phyloP scores from a whole-genome alignment of 2,113 vertebrate genomes.

The Syngnathoides biaculeatus region DNA sequence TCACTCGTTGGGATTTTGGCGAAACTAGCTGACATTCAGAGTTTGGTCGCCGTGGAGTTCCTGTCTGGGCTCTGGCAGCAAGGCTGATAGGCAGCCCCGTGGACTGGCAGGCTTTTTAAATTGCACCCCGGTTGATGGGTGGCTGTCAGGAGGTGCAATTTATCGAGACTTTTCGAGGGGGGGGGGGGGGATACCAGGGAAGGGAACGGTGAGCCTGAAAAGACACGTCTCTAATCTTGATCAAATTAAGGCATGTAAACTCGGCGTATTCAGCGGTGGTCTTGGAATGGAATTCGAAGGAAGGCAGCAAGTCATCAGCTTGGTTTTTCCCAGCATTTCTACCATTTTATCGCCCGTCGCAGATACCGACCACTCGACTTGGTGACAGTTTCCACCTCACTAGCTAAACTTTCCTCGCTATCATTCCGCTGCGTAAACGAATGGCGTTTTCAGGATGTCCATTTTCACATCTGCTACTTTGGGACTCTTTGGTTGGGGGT shows the following conservation, averaged over 20 bases:
- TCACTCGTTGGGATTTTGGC: background rate
- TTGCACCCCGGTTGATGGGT: slow-evolving; percentile 65
- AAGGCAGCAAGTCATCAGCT: background rate
- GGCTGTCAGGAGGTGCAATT: slow-evolving; percentile 65
- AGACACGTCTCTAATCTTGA: slow-evolving; percentile 15
- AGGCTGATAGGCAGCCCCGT: slow-evolving; percentile 64
- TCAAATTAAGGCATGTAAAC: slow-evolving; percentile 8
- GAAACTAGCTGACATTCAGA: slow-evolving; percentile 10
- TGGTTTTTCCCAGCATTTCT: background rate
- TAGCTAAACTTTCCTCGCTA: background rate
- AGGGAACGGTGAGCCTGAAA: background rate
- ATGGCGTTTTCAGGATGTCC: background rate
- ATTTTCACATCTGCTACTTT: background rate
- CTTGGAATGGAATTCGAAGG: background rate
- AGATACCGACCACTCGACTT: background rate
- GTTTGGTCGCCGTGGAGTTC: slow-evolving; percentile 52
- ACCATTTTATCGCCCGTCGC: background rate
- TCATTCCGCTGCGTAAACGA: too few relatives aligned
- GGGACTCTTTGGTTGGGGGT: background rate
- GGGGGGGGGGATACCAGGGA: background rate
- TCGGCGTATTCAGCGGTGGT: background rate
- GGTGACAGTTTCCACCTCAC: background rate
- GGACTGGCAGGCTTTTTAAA: slow-evolving; percentile 73
- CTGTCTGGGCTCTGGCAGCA: slow-evolving; percentile 66
- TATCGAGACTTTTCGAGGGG: slow-evolving; percentile 39